Conservation (phyloP, 2,797 vertebrate genomes). For the Cyclopterus lumpus region DNA sequence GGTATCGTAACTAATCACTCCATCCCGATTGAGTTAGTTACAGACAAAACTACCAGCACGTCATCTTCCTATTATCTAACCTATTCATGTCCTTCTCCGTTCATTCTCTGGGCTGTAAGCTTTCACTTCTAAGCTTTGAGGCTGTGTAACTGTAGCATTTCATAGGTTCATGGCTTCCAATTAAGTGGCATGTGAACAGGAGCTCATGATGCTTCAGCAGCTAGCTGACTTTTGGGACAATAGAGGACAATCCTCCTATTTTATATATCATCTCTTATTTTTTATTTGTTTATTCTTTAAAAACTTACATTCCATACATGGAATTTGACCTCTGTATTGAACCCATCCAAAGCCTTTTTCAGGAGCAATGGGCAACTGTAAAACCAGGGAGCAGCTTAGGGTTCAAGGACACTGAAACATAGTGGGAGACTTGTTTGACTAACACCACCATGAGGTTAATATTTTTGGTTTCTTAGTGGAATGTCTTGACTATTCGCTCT, state of each 20-base stretch:
- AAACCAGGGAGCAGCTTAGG: too few species aligned
- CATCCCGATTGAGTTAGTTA: conserved; percentile 11
- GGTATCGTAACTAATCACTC: conserved; percentile 26
- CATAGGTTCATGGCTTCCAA: conserved; percentile 42
- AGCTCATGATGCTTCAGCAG: conserved; percentile 43
- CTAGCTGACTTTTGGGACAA: conserved; percentile 11
- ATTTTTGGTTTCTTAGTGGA: not conserved
- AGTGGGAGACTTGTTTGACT: not conserved
- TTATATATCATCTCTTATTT: not conserved
- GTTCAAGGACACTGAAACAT: too few species aligned
- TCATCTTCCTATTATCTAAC: conserved; percentile 10
- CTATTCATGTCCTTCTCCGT: too few species aligned
- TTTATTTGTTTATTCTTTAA: too few species aligned
- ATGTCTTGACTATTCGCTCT: not conserved
- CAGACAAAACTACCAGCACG: conserved; percentile 2
- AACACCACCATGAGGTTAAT: not conserved
- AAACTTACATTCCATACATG: too few species aligned
- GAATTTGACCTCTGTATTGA: too few species aligned
- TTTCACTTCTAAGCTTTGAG: conserved; percentile 15
- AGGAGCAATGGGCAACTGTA: too few species aligned
- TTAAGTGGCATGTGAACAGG: conserved; percentile 40
- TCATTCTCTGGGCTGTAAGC: not conserved
- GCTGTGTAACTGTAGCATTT: conserved; percentile 45
- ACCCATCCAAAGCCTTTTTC: too few species aligned
- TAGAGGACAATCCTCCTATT: not conserved